Evolutionary conservation across 2,113 vertebrate species (phyloP).

Genomic region (Rhynchomys soricoides): DNA sequence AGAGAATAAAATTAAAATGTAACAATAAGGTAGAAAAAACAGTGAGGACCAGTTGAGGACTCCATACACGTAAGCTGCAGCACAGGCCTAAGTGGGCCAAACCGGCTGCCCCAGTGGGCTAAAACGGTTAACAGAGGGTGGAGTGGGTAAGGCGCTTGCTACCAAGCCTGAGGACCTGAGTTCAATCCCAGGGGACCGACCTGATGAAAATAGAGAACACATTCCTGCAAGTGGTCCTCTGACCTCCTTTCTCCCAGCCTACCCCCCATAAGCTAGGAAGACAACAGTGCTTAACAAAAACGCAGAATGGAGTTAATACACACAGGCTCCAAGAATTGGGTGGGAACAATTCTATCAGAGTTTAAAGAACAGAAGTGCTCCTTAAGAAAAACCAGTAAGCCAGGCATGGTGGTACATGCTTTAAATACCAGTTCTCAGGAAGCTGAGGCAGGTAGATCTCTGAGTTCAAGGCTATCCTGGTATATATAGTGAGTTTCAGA

Average conservation of each 20-base stretch:
- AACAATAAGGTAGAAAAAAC: not conserved
- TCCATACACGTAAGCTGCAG: too few relatives aligned
- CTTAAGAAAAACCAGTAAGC: too few relatives aligned
- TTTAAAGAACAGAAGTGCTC: not conserved
- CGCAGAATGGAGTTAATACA: not conserved
- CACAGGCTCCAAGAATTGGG: not conserved
- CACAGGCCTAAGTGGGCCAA: too few relatives aligned
- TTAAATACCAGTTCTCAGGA: not conserved
- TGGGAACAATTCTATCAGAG: not conserved
- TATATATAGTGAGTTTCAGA: not conserved
- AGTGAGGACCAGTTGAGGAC: not conserved
- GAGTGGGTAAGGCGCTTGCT: too few relatives aligned
- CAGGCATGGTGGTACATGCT: not conserved
- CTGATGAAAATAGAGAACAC: too few relatives aligned
- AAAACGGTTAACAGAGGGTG: too few relatives aligned
- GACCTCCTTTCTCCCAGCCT: too few relatives aligned
- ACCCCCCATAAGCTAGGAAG: not conserved
- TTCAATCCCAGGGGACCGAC: too few relatives aligned
- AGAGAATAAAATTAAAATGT: not conserved
- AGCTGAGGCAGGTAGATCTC: not conserved
- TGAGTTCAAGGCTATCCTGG: not conserved
- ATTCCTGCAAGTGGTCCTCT: too few relatives aligned
- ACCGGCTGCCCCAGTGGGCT: too few relatives aligned
- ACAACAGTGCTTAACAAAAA: not conserved
- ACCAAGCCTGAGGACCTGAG: too few relatives aligned